phyloP scores from a whole-genome alignment of 2,888 invertebrate species.

The Philereme vetulata region DNA sequence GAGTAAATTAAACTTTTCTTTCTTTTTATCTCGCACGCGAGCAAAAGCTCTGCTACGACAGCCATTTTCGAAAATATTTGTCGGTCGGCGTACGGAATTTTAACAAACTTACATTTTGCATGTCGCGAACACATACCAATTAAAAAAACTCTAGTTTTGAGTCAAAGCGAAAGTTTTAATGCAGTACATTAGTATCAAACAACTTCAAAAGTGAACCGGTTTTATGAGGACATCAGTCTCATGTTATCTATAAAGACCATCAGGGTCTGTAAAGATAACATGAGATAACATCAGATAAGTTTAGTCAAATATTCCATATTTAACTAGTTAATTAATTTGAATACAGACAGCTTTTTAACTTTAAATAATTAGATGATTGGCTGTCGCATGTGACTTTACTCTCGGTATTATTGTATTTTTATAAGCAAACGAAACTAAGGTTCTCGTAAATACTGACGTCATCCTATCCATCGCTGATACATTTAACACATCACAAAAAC shows the following conservation, averaged over 20 bases:
- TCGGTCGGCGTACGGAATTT: constrained; percentile 41
- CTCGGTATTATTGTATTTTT: no score
- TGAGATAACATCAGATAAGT: constrained; percentile 10
- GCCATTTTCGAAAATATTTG: constrained; percentile 48
- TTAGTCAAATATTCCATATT: constrained; percentile 9
- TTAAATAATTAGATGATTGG: no score
- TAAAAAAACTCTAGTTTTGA: constrained; percentile 7
- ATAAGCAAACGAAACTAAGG: no score
- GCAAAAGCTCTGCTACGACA: constrained; percentile 50
- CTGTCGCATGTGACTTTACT: no score
- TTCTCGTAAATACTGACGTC: no score
- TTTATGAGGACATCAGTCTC: not conserved
- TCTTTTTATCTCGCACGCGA: constrained; percentile 65
- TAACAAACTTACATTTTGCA: constrained; percentile 47
- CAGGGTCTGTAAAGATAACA: constrained; percentile 10
- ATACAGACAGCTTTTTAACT: not conserved
- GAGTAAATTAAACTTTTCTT: constrained; percentile 74
- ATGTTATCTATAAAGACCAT: no score
- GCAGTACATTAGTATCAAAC: not conserved
- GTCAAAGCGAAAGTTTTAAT: constrained; percentile 5
- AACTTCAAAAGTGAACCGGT: constrained; percentile 9
- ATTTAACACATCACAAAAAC: constrained; percentile 29
- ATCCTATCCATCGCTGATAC: not conserved
- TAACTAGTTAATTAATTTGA: constrained; percentile 1
- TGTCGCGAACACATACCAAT: constrained; percentile 22